These are phyloP conservation scores for Notodonta ziczac DNA, from an alignment of 2,888 invertebrate genomes.

Conservation along the genomic window DNA sequence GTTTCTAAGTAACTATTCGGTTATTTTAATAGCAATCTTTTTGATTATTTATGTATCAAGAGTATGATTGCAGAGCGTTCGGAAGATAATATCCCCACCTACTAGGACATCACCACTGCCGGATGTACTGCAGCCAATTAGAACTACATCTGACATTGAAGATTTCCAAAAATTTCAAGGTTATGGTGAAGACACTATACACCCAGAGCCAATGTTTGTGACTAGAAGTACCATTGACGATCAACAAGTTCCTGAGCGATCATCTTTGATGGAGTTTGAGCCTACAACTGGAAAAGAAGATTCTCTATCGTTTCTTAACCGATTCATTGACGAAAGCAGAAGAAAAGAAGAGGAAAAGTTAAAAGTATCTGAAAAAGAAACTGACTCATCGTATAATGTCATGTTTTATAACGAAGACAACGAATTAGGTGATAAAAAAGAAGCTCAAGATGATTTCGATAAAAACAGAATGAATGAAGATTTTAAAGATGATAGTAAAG, in stretches of 20 bases:
- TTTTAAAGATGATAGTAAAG: conserved; percentile 10
- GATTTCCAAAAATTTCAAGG: conserved; percentile 34
- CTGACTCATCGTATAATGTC: conserved; percentile 54
- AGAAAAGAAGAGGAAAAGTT: conserved; percentile 31
- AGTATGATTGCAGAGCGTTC: conserved; percentile 23
- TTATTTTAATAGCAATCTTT: not conserved
- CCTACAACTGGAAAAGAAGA: conserved; percentile 29
- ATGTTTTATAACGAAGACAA: conserved; percentile 59
- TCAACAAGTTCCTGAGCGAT: conserved; percentile 30
- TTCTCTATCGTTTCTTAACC: conserved; percentile 14
- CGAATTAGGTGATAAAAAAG: conserved; percentile 38
- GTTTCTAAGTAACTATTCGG: conserved; percentile 23
- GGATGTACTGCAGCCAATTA: conserved; percentile 42
- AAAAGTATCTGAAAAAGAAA: conserved; percentile 41
- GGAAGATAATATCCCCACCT: conserved; percentile 33
- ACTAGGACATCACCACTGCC: conserved; percentile 43
- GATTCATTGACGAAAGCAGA: conserved; percentile 15
- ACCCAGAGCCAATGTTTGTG: conserved; percentile 25
- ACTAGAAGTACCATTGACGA: conserved; percentile 29
- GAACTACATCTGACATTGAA: conserved; percentile 41
- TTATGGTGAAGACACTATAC: conserved; percentile 34
- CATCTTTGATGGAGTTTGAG: conserved; percentile 24
- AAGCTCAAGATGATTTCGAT: conserved; percentile 43
- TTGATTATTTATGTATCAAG: not conserved
- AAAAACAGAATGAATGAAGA: conserved; percentile 25